Conservation (phyloP, 1,140 invertebrate species). For the Eubasilissa regina region DNA sequence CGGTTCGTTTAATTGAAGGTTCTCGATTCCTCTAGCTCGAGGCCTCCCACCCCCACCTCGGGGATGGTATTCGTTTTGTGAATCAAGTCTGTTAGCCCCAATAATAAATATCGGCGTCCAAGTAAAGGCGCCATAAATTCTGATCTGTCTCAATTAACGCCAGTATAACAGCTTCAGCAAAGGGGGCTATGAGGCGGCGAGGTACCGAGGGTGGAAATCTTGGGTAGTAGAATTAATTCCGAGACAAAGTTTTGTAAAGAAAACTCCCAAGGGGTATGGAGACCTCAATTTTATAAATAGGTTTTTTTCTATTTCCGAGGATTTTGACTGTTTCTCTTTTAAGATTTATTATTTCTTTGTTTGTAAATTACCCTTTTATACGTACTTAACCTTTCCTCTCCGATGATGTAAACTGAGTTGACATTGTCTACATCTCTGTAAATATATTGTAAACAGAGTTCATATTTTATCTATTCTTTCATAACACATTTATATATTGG, state of each 20-base stretch:
- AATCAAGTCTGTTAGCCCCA: slow-evolving; percentile 23
- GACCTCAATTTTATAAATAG: slow-evolving; percentile 30
- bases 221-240: slow-evolving; percentile 50
- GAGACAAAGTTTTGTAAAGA: slow-evolving; percentile 54
- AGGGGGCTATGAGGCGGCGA: background rate
- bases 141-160: slow-evolving; percentile 60
- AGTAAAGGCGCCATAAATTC: slow-evolving; percentile 53
- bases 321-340: slow-evolving; percentile 13
- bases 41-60: background rate
- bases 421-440: too few relatives aligned
- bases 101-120: slow-evolving; percentile 36
- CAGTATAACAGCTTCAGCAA: slow-evolving; percentile 53
- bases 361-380: too few relatives aligned
- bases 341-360: too few relatives aligned
- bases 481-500: too few relatives aligned
- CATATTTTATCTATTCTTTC: too few relatives aligned
- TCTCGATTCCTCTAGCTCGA: too few relatives aligned
- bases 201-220: background rate
- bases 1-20: too few relatives aligned
- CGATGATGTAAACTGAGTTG: too few relatives aligned
- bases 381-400: too few relatives aligned
- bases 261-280: slow-evolving; percentile 11
- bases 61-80: background rate
- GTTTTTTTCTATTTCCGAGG: background rate
- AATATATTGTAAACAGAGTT: too few relatives aligned